Conservation (phyloP, 2,797 vertebrate species). For the Chelonia mydas region DNA sequence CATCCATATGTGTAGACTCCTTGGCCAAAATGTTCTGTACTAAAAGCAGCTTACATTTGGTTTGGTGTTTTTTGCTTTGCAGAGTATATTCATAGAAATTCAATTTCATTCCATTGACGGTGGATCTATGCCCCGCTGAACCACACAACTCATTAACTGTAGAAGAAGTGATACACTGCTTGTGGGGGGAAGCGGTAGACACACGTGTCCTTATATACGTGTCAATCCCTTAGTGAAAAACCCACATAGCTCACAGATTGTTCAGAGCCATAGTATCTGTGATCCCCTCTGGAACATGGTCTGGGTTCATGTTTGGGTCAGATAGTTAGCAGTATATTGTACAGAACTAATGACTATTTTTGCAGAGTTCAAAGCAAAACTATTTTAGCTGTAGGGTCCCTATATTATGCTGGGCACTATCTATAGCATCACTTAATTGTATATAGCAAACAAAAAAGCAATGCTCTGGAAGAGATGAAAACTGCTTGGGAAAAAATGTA, state of each 20-base stretch:
- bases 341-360: neutral
- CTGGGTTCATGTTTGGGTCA: neutral
- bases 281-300: neutral
- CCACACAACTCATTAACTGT: neutral
- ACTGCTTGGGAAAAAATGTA: neutral
- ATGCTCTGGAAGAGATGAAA: neutral
- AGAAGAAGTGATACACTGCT: neutral
- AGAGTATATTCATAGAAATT: neutral
- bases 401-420: neutral
- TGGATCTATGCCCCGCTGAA: neutral
- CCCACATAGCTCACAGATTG: neutral
- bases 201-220: neutral
- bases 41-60: neutral
- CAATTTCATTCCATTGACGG: neutral
- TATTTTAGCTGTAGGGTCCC: neutral
- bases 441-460: slow-evolving; percentile 18
- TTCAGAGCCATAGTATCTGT: neutral
- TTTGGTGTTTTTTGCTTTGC: neutral
- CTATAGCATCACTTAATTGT: neutral
- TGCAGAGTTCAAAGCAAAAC: neutral
- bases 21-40: neutral
- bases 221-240: neutral
- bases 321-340: neutral
- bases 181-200: neutral
- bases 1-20: neutral